Percentiles rank a stretch among this genome's conserved stretches.
These are phyloP conservation scores for Cantharis rufa DNA, from an alignment of 2,888 invertebrate species.

Conservation along the genomic window DNA sequence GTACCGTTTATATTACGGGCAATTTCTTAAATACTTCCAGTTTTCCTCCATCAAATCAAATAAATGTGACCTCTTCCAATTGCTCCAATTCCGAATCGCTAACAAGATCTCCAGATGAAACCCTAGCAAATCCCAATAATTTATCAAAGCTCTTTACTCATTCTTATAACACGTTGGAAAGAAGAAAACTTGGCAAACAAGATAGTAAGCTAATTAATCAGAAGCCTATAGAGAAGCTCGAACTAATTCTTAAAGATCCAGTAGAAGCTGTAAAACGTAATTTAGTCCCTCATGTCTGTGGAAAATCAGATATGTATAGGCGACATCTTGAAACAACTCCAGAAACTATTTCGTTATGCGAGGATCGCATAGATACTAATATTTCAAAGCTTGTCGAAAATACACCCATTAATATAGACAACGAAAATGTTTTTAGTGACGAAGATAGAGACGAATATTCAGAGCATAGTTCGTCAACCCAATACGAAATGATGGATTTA, in stretches of 20 bases:
- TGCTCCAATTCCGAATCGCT: neutral
- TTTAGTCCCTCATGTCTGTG: constrained; percentile 77
- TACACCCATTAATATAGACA: constrained; percentile 64
- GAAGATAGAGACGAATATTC: constrained; percentile 55
- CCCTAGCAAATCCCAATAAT: neutral
- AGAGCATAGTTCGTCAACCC: constrained; percentile 64
- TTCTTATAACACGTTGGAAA: neutral
- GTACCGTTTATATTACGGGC: constrained; percentile 53
- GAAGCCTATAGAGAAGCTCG: constrained; percentile 15
- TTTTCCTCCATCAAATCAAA: neutral
- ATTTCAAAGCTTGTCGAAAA: constrained; percentile 70
- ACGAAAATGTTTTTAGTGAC: constrained; percentile 43
- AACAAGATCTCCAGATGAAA: neutral
- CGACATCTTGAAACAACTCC: constrained; percentile 47
- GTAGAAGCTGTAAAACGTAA: constrained; percentile 77
- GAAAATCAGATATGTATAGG: constrained; percentile 60
- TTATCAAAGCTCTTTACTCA: neutral
- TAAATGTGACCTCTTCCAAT: neutral
- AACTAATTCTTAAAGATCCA: constrained; percentile 65
- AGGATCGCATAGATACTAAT: constrained; percentile 53
- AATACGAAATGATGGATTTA: constrained; percentile 76
- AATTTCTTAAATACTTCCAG: constrained; percentile 39
- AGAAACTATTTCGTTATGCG: constrained; percentile 58
- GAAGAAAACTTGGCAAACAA: neutral
- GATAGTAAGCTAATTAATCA: neutral